Base-by-base conservation (phyloP, 2,888 invertebrate genomes). In the Isotomurus palustris region DNA sequence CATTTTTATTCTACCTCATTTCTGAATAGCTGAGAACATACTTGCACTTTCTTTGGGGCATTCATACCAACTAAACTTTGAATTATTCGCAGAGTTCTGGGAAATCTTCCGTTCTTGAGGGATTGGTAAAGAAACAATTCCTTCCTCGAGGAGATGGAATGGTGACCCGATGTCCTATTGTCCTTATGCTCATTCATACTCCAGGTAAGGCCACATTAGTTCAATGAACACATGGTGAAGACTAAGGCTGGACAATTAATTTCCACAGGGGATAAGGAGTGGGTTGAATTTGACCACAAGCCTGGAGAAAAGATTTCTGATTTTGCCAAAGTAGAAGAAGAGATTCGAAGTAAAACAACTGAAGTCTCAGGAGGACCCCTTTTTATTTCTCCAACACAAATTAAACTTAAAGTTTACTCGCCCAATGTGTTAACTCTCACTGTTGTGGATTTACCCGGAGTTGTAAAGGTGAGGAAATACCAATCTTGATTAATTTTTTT, bases 381-480 rank as follows among this genome's bases (percentile, higher is more conserved):
- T 80, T 96, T 95, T 50, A 95, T 99, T 64, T 92, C 91, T 72
- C 83, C 87, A 0, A 93, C 95, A 71, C 90, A 97, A 0, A 97
- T 99, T 71, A 91, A 87, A 74, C 81, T 99, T 60, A 96, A 95
- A 78, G 94, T 99, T 73, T 97, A 80, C 76, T 99, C 97, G 0
- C 84, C 87, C 14, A 83, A 83, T 68, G 96, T 99, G 22, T 91
- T 99, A 50, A 95, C 93, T 76, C 79, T 91, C 51, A 64, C 99
- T 0, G 79, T 99, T 49, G 93, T 99, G 48, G 99, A 99, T 80
- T 80, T 99, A 49, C 99, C 99, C 51, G 99, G 99, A 60, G 88
- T 99, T 61, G 99, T 97, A 41, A 97, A 97, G 81, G 78, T 72
- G 60, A 59, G n/a, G n/a, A n/a, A n/a, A n/a, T n/a, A n/a, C n/a